Evolutionary conservation across 2,797 vertebrate species (phyloP), one percentile per base, ranked within the genome.

Genomic region (Taenioides sp.): DNA sequence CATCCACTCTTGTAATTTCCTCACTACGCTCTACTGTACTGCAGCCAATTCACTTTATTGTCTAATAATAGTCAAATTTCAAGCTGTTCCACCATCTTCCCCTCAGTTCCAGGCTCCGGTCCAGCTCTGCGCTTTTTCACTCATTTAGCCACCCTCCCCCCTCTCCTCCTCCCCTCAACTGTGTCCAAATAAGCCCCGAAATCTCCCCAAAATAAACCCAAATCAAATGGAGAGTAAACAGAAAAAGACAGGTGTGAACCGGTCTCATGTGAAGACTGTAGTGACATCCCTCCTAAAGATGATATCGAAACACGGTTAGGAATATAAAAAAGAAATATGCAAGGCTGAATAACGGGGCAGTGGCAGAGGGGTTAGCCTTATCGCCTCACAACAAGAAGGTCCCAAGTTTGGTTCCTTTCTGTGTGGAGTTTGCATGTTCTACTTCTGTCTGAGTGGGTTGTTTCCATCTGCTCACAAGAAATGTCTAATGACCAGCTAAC

Each of bases 181-280:
- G 70, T 20, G 68, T 65, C 71, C 68, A 72, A 78, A 84, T 81
- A 67, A 78, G 81, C 80, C 67, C 77, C 77, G 68, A 71, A 77
- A 73, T 37, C 60, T 65, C 70, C 25, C 66, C 67, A 78, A 84
- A 83, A 67, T 75, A 80, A 81, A 65, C 71, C 76, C 70, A 69
- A 47, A 75, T 40, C 7, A 63, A 43, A 63, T 40, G 34, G 61
- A 43, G 34, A 40, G 71, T 20, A 80, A 82, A 84, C 75, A 71
- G 65, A 68, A 47, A 73, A 77, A 80, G 70, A 69, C 86, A 87
- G 85, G 83, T 84, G 79, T 76, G 75, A 69, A 71, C 54, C 77
- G 69, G 70, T 58, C 67, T 68, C 71, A 4, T 73, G 74, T 63
- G 73, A 81, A 68, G 64, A 10, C 22, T 0, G 54, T 10, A 1